Conservation (phyloP, 2,888 invertebrate species). For the Holacanthella duospinosa region DNA sequence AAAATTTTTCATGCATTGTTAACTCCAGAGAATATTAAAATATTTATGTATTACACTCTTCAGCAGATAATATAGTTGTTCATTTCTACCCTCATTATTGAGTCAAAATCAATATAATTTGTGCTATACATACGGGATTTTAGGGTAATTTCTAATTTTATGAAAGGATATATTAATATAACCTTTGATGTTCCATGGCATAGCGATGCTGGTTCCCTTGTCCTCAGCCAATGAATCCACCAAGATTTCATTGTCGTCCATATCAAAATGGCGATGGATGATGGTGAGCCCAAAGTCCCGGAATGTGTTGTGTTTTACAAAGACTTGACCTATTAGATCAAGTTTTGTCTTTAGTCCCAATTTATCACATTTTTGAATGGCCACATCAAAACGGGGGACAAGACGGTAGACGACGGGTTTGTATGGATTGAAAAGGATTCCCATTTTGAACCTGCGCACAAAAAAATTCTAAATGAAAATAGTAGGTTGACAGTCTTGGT, state of each 20-base stretch:
- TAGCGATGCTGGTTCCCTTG: neutral
- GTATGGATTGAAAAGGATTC: neutral
- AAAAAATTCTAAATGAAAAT: too few relatives aligned
- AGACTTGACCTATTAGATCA: neutral
- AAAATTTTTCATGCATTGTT: too few relatives aligned
- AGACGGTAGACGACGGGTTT: neutral
- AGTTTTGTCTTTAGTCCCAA: neutral
- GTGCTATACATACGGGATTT: too few relatives aligned
- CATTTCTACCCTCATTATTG: too few relatives aligned
- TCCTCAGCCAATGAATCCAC: neutral
- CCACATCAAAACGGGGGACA: neutral
- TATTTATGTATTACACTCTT: too few relatives aligned
- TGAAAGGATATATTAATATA: too few relatives aligned
- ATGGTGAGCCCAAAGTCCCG: neutral
- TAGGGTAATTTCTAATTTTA: too few relatives aligned
- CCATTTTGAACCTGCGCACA: too few relatives aligned
- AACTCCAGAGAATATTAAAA: too few relatives aligned
- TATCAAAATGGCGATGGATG: neutral
- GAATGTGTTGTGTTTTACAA: neutral
- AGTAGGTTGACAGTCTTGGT: too few relatives aligned
- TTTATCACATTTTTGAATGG: neutral
- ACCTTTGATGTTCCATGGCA: neutral
- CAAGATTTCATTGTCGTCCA: neutral
- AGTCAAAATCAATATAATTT: too few relatives aligned
- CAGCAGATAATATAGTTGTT: too few relatives aligned